Percentiles rank a stretch among this genome's conserved stretches.
phyloP scores from a whole-genome alignment of 2,888 invertebrate genomes.

The Caenorhabditis angaria region DNA sequence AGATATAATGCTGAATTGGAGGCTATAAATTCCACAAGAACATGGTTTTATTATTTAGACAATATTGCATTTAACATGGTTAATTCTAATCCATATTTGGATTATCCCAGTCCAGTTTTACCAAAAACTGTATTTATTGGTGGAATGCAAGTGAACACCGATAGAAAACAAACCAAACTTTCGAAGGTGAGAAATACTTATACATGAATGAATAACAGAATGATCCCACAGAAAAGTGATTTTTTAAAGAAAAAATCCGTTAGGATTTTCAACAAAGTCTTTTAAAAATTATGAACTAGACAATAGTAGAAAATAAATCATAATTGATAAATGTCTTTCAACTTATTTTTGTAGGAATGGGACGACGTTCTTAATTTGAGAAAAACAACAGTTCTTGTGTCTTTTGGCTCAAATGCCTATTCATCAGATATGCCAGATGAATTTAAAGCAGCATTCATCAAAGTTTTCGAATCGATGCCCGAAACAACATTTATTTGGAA shows the following conservation, averaged over 20 bases:
- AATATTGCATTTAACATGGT: slow-evolving; percentile 27
- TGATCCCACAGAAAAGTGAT: not conserved
- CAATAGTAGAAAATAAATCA: no score
- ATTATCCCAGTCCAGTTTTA: slow-evolving; percentile 35
- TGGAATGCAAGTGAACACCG: slow-evolving; percentile 42
- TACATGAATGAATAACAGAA: no score
- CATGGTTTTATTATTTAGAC: slow-evolving; percentile 11
- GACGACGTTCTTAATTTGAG: slow-evolving; percentile 23
- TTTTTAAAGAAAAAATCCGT: no score
- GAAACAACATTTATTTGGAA: slow-evolving; percentile 47
- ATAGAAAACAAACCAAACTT: slow-evolving; percentile 15
- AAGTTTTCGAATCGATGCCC: slow-evolving; percentile 35
- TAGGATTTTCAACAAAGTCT: no score
- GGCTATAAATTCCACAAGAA: not conserved
- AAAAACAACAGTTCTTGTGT: slow-evolving; percentile 33
- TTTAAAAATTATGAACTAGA: no score
- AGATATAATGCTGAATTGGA: slow-evolving; percentile 20
- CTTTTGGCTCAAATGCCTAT: slow-evolving; percentile 42
- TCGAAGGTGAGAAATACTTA: not conserved
- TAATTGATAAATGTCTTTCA: no score
- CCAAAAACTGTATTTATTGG: slow-evolving; percentile 43
- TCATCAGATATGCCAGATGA: slow-evolving; percentile 39
- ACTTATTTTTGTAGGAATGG: slow-evolving; percentile 24
- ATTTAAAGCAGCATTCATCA: slow-evolving; percentile 29
- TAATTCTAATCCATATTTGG: slow-evolving; percentile 38